Base-by-base conservation (phyloP, 2,888 invertebrate species). In the Eucera pruinosa region DNA sequence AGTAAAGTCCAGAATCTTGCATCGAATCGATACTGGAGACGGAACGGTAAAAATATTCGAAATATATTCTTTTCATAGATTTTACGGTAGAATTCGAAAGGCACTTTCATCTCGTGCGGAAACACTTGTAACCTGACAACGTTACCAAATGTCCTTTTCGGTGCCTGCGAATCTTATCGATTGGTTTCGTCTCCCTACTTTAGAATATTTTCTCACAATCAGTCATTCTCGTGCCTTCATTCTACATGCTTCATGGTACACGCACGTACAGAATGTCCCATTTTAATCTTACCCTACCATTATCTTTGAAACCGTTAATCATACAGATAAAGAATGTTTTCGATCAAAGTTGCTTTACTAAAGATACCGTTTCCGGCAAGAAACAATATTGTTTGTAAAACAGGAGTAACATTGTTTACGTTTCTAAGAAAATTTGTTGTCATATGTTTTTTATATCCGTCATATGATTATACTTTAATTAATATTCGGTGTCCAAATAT, bases 81-180 rank as follows among this genome's bases (percentile, higher is more conserved):
- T 72, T 60, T 62, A 33, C 62, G 71, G 57, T 30, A 47, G 41
- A 33, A 60, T 72, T 62, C 65, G 77, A 64, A 58, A 77, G 65
- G 62, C 65, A 54, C 62, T 65, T 20, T 68, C 72, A 70, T 77
- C 66, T 43, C 43, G 33, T 61, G 61, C 58, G 73, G 66, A 57
- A 78, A 78, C 80, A 74, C 67, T 64, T 60, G 70, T 50, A 67
- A 47, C 60, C 48, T 36, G 70, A 66, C 64, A 78, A 75, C 70
- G 70, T 67, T 57, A 70, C 80, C 67, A 78, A 80, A 80, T 74
- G 74, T 80, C 62, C 69, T 70, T 74, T 58, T 62, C 54, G 39
- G 60, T 69, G 70, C 30, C 48, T 74, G 64, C 45, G 64, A 80
- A 80, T 78, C 78, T 70, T 52, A 64, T 77, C 78, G 78, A 70